Conservation (phyloP, 2,888 invertebrate genomes). For the Sycophila texana region DNA sequence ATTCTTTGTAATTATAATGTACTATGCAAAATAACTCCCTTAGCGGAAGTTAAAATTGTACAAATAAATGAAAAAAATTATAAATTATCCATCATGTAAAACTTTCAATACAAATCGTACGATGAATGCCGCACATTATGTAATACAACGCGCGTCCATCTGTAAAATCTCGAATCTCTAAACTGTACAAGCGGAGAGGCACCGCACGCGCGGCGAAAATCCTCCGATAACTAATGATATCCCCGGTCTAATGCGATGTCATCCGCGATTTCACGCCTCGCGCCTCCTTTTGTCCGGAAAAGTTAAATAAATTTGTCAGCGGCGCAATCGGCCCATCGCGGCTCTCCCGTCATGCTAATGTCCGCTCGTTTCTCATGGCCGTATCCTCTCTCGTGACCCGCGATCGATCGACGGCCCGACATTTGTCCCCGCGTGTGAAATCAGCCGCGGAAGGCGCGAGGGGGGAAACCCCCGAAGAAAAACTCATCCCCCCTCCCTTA, state of each 20-base stretch:
- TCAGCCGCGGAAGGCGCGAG: constrained; percentile 18
- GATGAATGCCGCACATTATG: not conserved
- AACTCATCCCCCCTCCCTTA: not conserved
- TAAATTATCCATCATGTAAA: not conserved
- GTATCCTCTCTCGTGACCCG: not conserved
- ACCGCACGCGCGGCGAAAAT: too few species aligned
- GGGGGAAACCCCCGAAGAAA: not conserved
- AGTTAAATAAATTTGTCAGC: constrained; percentile 54
- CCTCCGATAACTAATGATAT: constrained; percentile 9
- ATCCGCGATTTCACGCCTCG: constrained; percentile 50
- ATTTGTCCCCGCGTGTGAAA: constrained; percentile 26
- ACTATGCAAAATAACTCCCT: too few species aligned
- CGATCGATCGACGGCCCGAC: constrained; percentile 26
- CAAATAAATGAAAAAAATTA: not conserved
- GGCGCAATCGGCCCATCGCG: constrained; percentile 21
- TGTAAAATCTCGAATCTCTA: too few species aligned
- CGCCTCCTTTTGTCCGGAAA: constrained; percentile 6
- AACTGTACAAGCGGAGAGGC: too few species aligned
- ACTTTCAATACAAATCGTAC: not conserved
- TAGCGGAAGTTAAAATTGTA: too few species aligned
- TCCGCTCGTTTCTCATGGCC: constrained; percentile 48
- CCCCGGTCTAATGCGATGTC: constrained; percentile 31
- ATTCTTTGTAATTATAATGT: too few species aligned
- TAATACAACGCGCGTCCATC: not conserved
- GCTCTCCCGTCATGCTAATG: constrained; percentile 50